Percentiles rank a stretch among this genome's conserved stretches.
phyloP scores from a whole-genome alignment of 2,888 invertebrate species.

The Geophilus truncorum region DNA sequence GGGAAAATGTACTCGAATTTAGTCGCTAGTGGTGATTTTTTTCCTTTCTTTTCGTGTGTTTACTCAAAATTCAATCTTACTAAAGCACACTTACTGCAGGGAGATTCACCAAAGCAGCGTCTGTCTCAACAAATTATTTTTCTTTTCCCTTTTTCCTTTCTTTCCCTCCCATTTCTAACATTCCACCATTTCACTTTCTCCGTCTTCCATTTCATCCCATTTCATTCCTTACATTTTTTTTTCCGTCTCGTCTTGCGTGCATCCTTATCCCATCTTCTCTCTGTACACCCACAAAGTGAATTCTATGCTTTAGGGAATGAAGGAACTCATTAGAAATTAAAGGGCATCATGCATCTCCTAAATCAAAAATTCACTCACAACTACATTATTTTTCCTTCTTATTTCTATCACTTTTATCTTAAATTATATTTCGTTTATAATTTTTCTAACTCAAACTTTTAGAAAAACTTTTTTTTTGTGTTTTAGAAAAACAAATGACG shows the following conservation, averaged over 20 bases:
- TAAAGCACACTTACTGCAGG: constrained; percentile 1
- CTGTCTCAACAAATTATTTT: background rate
- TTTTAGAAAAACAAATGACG: background rate
- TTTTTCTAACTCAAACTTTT: too few species aligned
- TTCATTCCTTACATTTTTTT: constrained; percentile 5
- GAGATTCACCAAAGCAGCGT: background rate
- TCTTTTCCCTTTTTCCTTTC: background rate
- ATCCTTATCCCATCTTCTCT: constrained; percentile 13
- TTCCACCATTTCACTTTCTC: constrained; percentile 7
- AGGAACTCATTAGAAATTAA: constrained; percentile 16
- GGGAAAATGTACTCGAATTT: background rate
- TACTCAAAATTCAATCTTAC: constrained; percentile 16
- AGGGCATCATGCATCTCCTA: background rate
- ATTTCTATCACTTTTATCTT: too few species aligned
- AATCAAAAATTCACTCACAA: background rate
- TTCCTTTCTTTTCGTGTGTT: background rate
- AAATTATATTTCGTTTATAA: too few species aligned
- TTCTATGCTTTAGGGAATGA: constrained; percentile 3
- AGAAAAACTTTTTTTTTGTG: background rate
- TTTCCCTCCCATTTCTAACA: background rate
- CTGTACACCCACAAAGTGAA: constrained; percentile 20
- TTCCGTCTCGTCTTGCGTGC: background rate
- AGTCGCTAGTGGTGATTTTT: background rate
- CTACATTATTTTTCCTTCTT: too few species aligned
- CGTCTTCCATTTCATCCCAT: background rate